Percentiles rank a stretch among this genome's conserved stretches.
phyloP scores from a whole-genome alignment of 2,888 invertebrate species.

The Sesia apiformis region DNA sequence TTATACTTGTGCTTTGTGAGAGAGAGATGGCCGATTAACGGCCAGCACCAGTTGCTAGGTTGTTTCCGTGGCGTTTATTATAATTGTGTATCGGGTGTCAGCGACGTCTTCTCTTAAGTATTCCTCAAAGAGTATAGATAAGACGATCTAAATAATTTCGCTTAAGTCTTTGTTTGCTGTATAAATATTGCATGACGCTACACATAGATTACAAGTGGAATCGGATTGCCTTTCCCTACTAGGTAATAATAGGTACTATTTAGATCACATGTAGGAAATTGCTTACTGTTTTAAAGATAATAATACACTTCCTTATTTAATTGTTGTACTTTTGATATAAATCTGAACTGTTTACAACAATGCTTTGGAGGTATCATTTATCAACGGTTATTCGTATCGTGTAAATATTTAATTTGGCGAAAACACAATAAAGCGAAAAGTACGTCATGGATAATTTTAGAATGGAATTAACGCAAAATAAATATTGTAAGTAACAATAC shows the following conservation, averaged over 20 bases:
- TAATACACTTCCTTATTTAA: slow-evolving; percentile 1
- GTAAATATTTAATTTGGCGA: background rate
- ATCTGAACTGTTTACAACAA: background rate
- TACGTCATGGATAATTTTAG: background rate
- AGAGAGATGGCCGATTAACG: background rate
- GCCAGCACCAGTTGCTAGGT: background rate
- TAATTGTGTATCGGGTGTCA: too few relatives aligned
- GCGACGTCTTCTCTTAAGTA: background rate
- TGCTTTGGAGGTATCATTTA: too few relatives aligned
- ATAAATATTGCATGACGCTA: background rate
- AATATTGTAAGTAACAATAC: too few relatives aligned
- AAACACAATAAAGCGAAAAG: slow-evolving; percentile 2
- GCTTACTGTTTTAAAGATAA: too few relatives aligned
- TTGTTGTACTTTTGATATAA: slow-evolving; percentile 1
- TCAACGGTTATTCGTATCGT: too few relatives aligned
- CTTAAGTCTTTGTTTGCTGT: background rate
- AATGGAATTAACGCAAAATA: too few relatives aligned
- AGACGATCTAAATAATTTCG: background rate
- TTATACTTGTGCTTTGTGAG: too few relatives aligned
- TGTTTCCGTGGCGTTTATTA: background rate
- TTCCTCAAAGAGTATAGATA: background rate
- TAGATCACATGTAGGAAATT: slow-evolving; percentile 1
- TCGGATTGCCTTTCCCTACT: slow-evolving; percentile 1
- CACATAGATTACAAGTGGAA: background rate
- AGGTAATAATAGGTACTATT: slow-evolving; percentile 1